A percentile compares a stretch with the other conserved stretches of the same genome.
Evolutionary conservation across 2,797 vertebrate species (phyloP).

Genomic region (Fistularia commersonii): DNA sequence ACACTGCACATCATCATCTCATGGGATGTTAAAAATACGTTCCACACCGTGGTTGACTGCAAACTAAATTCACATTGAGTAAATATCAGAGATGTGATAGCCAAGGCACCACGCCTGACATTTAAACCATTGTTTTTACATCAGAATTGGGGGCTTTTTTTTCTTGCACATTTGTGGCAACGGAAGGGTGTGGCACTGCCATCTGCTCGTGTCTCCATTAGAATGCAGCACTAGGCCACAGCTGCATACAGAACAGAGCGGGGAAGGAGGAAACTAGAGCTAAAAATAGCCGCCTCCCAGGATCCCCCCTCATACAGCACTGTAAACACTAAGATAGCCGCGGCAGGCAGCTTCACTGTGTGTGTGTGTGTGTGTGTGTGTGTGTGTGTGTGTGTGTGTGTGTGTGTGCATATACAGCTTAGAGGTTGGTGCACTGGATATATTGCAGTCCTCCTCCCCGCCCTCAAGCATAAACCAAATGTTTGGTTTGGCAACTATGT

Average conservation of each 20-base stretch:
- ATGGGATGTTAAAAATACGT: too few species aligned
- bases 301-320: constrained; percentile 74
- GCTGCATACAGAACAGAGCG: constrained; percentile 58
- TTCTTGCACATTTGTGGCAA: constrained; percentile 2
- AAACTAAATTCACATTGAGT: neutral
- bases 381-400: constrained; percentile 15
- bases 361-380: constrained; percentile 19
- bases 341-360: constrained; percentile 40
- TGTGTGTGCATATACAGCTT: neutral
- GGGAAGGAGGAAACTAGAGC: constrained; percentile 78
- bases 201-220: constrained; percentile 64
- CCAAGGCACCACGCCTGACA: too few species aligned
- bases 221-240: constrained; percentile 69
- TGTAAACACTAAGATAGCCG: constrained; percentile 70
- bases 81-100: too few species aligned
- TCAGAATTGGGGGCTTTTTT: constrained; percentile 1
- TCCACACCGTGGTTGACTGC: too few species aligned
- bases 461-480: constrained; percentile 47
- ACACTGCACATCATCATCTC: too few species aligned
- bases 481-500: constrained; percentile 58
- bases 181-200: constrained; percentile 34
- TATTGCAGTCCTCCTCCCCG: constrained; percentile 40
- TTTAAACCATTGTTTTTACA: neutral
- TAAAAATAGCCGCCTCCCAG: constrained; percentile 81
- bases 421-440: constrained; percentile 22